Conservation (phyloP, 2,113 vertebrate species). For the Lophochroa leadbeateri region DNA sequence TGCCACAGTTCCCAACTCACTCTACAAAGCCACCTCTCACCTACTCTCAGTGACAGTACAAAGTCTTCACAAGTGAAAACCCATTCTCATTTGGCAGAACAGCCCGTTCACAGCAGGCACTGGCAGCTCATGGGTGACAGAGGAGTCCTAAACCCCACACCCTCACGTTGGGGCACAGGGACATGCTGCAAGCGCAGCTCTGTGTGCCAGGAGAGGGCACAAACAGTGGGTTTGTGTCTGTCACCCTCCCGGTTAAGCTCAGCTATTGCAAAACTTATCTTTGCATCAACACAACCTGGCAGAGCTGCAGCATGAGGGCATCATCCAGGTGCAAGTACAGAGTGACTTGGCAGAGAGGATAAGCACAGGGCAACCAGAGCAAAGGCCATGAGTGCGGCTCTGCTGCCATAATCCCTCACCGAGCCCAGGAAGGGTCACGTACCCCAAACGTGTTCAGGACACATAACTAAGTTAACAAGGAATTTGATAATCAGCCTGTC, state of each 20-base stretch:
- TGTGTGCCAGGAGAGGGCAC: neutral
- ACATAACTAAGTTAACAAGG: neutral
- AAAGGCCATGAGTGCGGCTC: neutral
- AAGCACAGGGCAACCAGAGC: neutral
- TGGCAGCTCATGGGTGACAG: neutral
- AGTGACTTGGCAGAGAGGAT: neutral
- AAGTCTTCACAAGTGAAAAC: neutral
- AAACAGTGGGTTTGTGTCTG: neutral
- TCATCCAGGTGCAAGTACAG: neutral
- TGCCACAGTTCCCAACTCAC: neutral
- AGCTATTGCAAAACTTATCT: neutral
- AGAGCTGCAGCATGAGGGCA: fast-evolving
- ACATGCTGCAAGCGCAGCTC: neutral
- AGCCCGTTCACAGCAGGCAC: neutral
- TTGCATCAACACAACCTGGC: neutral
- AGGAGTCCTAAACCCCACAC: neutral
- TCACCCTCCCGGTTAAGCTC: neutral
- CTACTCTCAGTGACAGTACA: neutral
- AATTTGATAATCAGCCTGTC: neutral
- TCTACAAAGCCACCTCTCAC: neutral
- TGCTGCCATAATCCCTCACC: neutral
- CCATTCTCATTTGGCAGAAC: neutral
- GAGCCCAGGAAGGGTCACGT: fast-evolving
- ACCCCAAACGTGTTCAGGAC: neutral
- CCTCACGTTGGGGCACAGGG: neutral